Evolutionary conservation across 2,888 invertebrate genomes (phyloP).

Genomic region (Andrena minutula): DNA sequence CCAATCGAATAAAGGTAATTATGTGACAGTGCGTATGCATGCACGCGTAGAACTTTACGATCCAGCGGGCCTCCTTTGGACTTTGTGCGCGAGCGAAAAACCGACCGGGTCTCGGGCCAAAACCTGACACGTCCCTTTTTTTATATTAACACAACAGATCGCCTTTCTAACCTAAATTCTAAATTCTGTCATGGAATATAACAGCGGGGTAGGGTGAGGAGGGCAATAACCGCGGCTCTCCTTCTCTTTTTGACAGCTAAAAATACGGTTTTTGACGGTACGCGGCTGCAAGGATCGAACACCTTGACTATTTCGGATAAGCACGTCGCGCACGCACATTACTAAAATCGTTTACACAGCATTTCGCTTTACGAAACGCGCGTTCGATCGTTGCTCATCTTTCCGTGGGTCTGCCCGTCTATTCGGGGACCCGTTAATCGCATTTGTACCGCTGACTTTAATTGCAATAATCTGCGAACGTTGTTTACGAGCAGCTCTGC

Average conservation of each 20-base stretch:
- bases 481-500: constrained; percentile 19
- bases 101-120: constrained; percentile 16
- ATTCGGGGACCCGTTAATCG: constrained; percentile 6
- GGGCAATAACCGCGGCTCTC: constrained; percentile 34
- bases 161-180: constrained; percentile 69
- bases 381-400: constrained; percentile 1
- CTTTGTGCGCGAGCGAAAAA: constrained; percentile 20
- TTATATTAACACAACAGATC: constrained; percentile 20
- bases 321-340: constrained; percentile 3
- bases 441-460: constrained; percentile 11
- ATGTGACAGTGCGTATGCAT: constrained; percentile 18
- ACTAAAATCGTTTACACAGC: constrained; percentile 26
- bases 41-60: constrained; percentile 6
- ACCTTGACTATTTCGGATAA: constrained; percentile 66
- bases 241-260: constrained; percentile 68
- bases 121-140: constrained; percentile 41
- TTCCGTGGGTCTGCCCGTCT: background rate
- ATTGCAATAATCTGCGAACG: constrained; percentile 19
- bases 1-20: constrained; percentile 58
- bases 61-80: constrained; percentile 1
- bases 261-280: constrained; percentile 68
- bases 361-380: constrained; percentile 19
- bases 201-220: constrained; percentile 27
- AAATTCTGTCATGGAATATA: constrained; percentile 53
- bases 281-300: constrained; percentile 22